These are phyloP conservation scores for Esox lucius DNA, from an alignment of 2,797 vertebrate genomes.

Conservation along the genomic window DNA sequence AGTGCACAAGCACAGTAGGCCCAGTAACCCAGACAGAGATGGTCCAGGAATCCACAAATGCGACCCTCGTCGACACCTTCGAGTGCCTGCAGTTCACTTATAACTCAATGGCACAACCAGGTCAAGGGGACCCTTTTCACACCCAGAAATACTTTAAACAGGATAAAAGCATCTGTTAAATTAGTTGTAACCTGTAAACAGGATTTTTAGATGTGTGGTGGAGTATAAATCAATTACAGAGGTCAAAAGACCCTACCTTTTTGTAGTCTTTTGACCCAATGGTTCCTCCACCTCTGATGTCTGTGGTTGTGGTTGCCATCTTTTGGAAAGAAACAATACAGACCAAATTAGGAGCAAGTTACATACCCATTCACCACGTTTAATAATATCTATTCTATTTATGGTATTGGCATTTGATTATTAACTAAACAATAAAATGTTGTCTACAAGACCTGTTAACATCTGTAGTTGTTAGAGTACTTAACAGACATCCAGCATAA, in stretches of 20 bases:
- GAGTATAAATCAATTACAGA: neutral
- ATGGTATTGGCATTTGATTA: neutral
- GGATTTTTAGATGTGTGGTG: neutral
- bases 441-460: neutral
- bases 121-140: neutral
- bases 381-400: neutral
- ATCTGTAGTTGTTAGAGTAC: neutral
- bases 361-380: neutral
- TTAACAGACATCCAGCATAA: neutral
- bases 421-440: neutral
- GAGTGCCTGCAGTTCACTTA: too few relatives aligned
- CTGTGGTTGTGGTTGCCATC: slow-evolving; percentile 79
- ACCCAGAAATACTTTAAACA: neutral
- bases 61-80: too few relatives aligned
- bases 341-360: slow-evolving; percentile 43
- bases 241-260: slow-evolving; percentile 74
- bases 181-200: too few relatives aligned
- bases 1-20: too few relatives aligned
- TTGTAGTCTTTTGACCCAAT: slow-evolving; percentile 83
- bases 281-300: slow-evolving; percentile 70
- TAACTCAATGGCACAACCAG: too few relatives aligned
- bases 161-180: too few relatives aligned
- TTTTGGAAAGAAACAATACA: slow-evolving; percentile 37
- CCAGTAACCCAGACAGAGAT: too few relatives aligned
- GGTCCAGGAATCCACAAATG: too few relatives aligned